These are phyloP conservation scores for Luperina testacea DNA, from an alignment of 2,888 invertebrate species.

Conservation along the genomic window DNA sequence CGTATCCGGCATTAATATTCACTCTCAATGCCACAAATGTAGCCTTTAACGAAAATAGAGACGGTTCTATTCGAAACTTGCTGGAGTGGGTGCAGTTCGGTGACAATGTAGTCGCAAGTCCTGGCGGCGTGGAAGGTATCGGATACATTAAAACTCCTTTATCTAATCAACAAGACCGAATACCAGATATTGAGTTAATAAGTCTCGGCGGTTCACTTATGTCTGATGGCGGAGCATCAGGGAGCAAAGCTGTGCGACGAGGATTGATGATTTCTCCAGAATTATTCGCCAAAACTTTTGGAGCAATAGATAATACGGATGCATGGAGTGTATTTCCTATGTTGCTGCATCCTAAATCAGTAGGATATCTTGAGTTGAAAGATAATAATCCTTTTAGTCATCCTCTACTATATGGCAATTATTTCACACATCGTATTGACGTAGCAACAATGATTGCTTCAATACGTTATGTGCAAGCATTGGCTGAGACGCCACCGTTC, in stretches of 20 bases:
- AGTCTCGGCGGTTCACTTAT: conserved; percentile 89
- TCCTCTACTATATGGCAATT: conserved; percentile 93
- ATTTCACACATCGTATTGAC: conserved; percentile 91
- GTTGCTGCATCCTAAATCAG: conserved; percentile 92
- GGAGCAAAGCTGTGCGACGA: conserved; percentile 79
- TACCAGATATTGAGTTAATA: conserved; percentile 93
- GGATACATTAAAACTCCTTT: conserved; percentile 91
- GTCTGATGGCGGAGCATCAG: conserved; percentile 81
- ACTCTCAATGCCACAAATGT: conserved; percentile 81
- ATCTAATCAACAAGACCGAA: conserved; percentile 84
- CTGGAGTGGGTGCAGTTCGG: conserved; percentile 77
- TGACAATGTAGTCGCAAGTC: conserved; percentile 85
- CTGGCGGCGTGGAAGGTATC: conserved; percentile 91
- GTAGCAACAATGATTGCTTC: conserved; percentile 91
- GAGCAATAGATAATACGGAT: conserved; percentile 81
- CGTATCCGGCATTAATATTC: conserved; percentile 92
- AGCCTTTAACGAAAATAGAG: conserved; percentile 74
- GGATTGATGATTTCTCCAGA: conserved; percentile 87
- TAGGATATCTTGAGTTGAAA: conserved; percentile 92
- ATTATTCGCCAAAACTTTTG: conserved; percentile 84
- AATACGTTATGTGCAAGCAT: conserved; percentile 88
- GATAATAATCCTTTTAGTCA: conserved; percentile 91
- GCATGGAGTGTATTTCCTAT: conserved; percentile 91
- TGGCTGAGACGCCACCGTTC: conserved; percentile 87
- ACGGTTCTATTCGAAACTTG: conserved; percentile 67